Evolutionary conservation across 2,888 invertebrate species (phyloP).

Genomic region (Aplocera efformata): DNA sequence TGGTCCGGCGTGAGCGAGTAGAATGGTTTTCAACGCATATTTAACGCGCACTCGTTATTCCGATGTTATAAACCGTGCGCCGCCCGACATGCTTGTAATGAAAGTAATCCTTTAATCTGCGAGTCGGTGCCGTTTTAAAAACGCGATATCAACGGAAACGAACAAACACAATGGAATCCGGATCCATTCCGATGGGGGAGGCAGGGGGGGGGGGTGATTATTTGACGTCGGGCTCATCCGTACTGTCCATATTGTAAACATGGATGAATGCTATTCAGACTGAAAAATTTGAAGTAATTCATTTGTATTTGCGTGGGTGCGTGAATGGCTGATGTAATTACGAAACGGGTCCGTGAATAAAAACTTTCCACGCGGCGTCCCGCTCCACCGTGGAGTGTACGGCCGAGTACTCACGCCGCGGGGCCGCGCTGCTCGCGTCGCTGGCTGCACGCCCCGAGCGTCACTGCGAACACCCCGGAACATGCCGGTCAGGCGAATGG

Average conservation of each 20-base stretch:
- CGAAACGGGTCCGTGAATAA: neutral
- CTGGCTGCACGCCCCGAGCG: no score
- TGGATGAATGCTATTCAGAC: neutral
- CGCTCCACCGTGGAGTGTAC: no score
- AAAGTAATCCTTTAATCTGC: slow-evolving; percentile 15
- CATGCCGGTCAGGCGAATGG: no score
- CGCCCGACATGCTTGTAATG: slow-evolving; percentile 1
- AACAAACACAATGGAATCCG: slow-evolving; percentile 19
- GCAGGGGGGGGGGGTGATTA: slow-evolving; percentile 4
- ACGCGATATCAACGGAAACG: slow-evolving; percentile 12
- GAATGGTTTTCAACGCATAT: no score
- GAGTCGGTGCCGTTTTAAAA: slow-evolving; percentile 16
- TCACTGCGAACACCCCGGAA: no score
- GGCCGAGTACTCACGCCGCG: no score
- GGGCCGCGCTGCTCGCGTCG: no score
- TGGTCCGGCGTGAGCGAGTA: no score
- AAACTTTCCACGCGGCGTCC: no score
- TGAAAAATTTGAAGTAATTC: neutral
- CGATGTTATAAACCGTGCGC: no score
- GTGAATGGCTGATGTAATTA: neutral
- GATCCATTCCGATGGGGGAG: slow-evolving; percentile 13
- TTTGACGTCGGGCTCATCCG: slow-evolving; percentile 15
- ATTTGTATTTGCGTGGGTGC: neutral
- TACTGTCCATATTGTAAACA: slow-evolving; percentile 17
- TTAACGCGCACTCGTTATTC: no score